These are phyloP conservation scores for Pitta sordida DNA, from an alignment of 2,113 vertebrate species.

Conservation along the genomic window DNA sequence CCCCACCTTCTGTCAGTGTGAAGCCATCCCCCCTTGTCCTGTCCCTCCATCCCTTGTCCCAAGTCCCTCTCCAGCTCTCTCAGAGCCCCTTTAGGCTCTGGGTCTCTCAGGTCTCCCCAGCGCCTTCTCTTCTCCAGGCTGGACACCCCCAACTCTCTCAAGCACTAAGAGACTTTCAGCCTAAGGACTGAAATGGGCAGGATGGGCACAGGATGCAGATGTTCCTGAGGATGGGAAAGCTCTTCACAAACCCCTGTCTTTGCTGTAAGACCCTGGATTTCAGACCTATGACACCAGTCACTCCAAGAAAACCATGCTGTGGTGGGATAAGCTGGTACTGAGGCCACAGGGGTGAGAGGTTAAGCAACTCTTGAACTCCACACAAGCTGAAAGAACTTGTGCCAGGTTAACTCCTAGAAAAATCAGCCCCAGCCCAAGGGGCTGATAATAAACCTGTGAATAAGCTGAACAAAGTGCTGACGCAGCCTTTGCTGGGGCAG, in stretches of 20 bases:
- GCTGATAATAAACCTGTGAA: neutral
- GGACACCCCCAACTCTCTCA: neutral
- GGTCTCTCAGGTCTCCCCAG: neutral
- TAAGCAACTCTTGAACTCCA: neutral
- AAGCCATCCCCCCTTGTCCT: neutral
- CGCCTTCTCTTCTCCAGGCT: neutral
- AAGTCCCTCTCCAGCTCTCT: neutral
- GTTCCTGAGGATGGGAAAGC: neutral
- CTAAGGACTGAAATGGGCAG: neutral
- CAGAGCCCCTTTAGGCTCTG: too few species aligned
- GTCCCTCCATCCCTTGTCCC: neutral
- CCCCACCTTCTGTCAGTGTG: neutral
- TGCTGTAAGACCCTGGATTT: neutral
- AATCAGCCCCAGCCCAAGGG: neutral
- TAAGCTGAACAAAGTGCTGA: neutral
- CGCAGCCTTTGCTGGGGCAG: neutral
- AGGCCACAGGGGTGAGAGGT: neutral
- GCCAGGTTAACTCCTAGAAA: conserved; percentile 3
- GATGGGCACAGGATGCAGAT: neutral
- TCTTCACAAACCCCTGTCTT: neutral
- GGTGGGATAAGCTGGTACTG: neutral
- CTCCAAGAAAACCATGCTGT: fast-evolving
- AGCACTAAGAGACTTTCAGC: neutral
- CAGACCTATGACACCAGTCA: neutral
- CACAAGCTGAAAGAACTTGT: neutral